Percentiles rank a stretch among this genome's conserved stretches.
Evolutionary conservation across 1,140 invertebrate genomes (phyloP).

Genomic region (Leptinotarsa texana): DNA sequence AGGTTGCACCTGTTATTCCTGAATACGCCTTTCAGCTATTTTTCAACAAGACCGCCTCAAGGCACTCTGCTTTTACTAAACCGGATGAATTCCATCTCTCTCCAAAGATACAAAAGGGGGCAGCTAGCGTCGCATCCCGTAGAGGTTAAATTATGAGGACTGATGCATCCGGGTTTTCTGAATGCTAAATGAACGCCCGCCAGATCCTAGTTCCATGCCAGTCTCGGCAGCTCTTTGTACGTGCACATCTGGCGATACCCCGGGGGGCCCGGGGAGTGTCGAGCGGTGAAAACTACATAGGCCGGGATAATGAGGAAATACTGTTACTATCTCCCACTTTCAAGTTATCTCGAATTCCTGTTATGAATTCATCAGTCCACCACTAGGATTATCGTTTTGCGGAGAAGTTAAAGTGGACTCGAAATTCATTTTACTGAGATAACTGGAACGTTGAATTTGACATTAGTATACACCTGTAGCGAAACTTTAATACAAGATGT

Average conservation of each 20-base stretch:
- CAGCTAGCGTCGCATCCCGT: slow-evolving; percentile 8
- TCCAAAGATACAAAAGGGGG: not conserved
- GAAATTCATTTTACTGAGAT: too few relatives aligned
- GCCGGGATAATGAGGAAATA: not conserved
- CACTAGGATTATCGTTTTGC: not conserved
- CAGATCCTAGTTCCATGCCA: not conserved
- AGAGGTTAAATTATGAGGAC: slow-evolving; percentile 34
- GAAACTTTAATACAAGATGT: too few relatives aligned
- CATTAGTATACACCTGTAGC: too few relatives aligned
- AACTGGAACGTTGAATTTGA: too few relatives aligned
- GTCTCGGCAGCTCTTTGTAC: not conserved
- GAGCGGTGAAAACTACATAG: not conserved
- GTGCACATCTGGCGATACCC: not conserved
- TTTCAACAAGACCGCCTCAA: too few relatives aligned
- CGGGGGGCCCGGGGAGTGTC: not conserved
- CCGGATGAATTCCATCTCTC: not conserved
- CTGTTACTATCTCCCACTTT: not conserved
- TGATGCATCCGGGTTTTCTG: slow-evolving; percentile 31
- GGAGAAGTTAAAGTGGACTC: too few relatives aligned
- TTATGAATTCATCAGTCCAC: not conserved
- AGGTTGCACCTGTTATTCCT: too few relatives aligned
- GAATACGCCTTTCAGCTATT: too few relatives aligned
- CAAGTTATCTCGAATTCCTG: not conserved
- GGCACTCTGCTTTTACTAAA: not conserved
- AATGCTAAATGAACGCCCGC: slow-evolving; percentile 32